A percentile compares a stretch with the other conserved stretches of the same genome.
Conservation (phyloP, 2,797 vertebrate species). For the Anisognathus igniventris region DNA sequence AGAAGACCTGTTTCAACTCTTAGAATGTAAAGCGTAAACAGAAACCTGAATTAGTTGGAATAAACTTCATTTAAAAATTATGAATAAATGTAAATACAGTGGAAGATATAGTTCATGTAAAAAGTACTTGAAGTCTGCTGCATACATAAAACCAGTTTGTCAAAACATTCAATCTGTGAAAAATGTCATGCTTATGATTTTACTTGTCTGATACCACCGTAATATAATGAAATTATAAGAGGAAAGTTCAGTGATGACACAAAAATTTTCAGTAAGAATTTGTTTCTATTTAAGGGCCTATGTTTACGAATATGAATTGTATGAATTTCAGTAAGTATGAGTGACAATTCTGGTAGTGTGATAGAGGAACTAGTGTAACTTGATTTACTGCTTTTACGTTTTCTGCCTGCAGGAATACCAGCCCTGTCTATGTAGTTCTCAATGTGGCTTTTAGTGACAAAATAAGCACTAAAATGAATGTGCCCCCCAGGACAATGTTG, state of each 20-base stretch:
- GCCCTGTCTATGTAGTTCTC: neutral
- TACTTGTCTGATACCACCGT: neutral
- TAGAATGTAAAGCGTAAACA: neutral
- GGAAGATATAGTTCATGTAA: neutral
- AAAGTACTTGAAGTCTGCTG: neutral
- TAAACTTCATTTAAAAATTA: neutral
- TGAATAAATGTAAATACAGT: neutral
- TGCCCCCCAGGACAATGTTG: neutral
- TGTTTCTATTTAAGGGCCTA: neutral
- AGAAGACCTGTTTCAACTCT: neutral
- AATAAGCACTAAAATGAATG: neutral
- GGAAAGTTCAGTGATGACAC: neutral
- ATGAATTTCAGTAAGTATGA: neutral
- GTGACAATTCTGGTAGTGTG: neutral
- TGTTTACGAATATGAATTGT: neutral
- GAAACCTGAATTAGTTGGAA: neutral
- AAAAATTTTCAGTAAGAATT: neutral
- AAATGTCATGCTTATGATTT: neutral
- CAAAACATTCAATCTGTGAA: neutral
- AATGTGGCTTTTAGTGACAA: neutral
- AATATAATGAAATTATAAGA: neutral
- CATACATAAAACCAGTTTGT: neutral
- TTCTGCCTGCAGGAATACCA: neutral
- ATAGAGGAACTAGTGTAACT: neutral
- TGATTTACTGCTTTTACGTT: neutral